Conservation (phyloP, 2,797 vertebrate genomes). For the Emydoidea blandingii region DNA sequence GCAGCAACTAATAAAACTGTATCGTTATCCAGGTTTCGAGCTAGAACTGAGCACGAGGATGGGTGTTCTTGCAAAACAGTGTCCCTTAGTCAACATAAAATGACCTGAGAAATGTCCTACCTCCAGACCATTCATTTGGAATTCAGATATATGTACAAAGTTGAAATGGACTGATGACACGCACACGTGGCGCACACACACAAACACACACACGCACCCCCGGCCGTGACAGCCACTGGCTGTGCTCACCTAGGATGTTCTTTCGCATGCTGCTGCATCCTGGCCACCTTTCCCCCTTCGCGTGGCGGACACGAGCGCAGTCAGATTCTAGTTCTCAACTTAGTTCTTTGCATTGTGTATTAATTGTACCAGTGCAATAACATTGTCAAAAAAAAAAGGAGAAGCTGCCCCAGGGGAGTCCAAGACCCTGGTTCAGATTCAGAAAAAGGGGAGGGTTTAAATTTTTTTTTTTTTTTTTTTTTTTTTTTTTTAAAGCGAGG, state of each 20-base stretch:
- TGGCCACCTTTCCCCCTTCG: slow-evolving; percentile 54
- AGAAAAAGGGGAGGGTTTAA: slow-evolving; percentile 69
- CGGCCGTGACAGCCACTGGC: not conserved
- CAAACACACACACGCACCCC: slow-evolving; percentile 8
- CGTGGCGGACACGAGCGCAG: slow-evolving; percentile 52
- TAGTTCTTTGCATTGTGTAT: slow-evolving; percentile 82
- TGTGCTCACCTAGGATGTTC: not conserved
- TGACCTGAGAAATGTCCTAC: slow-evolving; percentile 91
- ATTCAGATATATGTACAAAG: slow-evolving; percentile 78
- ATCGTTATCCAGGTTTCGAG: slow-evolving; percentile 49
- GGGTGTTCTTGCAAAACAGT: slow-evolving; percentile 65
- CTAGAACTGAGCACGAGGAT: slow-evolving; percentile 18
- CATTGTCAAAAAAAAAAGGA: slow-evolving; percentile 75
- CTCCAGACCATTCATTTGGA: slow-evolving; percentile 73
- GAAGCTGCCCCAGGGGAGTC: slow-evolving; percentile 74
- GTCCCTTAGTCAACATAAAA: slow-evolving; percentile 87
- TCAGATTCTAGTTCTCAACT: slow-evolving; percentile 73
- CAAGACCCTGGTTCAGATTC: slow-evolving; percentile 65
- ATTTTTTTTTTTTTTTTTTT: slow-evolving; percentile 24
- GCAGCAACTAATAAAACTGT: not conserved
- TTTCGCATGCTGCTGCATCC: slow-evolving; percentile 61
- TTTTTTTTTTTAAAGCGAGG: slow-evolving; percentile 65
- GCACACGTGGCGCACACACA: slow-evolving; percentile 38
- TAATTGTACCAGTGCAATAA: slow-evolving; percentile 86
- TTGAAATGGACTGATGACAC: slow-evolving; percentile 59